Evolutionary conservation across 2,888 invertebrate genomes (phyloP), one percentile per base, ranked within the genome.

Genomic region (Aleiodes leptofemur): DNA sequence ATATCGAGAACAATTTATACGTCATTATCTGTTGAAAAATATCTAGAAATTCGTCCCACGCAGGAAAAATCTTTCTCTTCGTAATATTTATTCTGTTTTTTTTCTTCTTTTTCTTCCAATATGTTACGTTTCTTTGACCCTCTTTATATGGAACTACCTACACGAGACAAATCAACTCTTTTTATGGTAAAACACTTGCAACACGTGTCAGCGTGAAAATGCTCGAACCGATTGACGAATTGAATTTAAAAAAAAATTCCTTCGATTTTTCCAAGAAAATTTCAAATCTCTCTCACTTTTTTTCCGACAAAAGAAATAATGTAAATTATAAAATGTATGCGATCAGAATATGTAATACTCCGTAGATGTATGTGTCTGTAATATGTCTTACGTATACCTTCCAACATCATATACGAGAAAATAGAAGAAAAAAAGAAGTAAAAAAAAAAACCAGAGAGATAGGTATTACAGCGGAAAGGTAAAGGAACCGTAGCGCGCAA

Each of bases 261-360:
- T 34, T 72, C 29, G 34, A 16, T 14, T 55, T 55, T 55, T 53
- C 14, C 9, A 13, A 14, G 53, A 53, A 14, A 53, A 5, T 53
- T 55, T 55, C 6, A 11, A 55, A 16, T 55, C 11, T 55, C 14
- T 55, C 11, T 55, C 8, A n/a, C 6, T 16, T n/a, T 55, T 55
- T 55, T 55, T 55, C 16, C 16, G 55, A 55, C 14, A 55, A n/a
- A 55, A 55, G 11, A n/a, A 55, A 55, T 16, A 55, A 55, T n/a
- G 55, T 16, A 55, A 68, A 55, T 69, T 1, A 71, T 71, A 59
- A 71, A 59, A 71, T 69, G 31, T 34, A 48, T 73, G 64, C 79
- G 75, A 77, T 76, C 73, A 74, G 74, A 73, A 78, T 77, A 73
- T 73, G 75, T 78, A 78, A 79, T 78, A 74, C 70, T 31, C 70